These are phyloP conservation scores for Xylocampa areola DNA, from an alignment of 2,888 invertebrate genomes.

Conservation along the genomic window DNA sequence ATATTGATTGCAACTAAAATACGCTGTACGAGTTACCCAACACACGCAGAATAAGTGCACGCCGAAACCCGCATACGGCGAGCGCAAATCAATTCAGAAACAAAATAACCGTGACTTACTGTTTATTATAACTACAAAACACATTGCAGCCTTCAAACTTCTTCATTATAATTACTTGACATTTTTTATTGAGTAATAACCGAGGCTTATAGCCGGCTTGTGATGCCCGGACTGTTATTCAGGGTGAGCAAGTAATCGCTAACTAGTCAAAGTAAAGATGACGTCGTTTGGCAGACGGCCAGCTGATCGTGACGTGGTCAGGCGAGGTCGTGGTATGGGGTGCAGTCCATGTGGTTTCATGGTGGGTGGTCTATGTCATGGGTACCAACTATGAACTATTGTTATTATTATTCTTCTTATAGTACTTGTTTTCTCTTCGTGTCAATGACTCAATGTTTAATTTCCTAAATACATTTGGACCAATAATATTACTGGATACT, in stretches of 20 bases:
- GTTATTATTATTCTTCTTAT: too few relatives aligned
- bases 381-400: too few relatives aligned
- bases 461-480: too few relatives aligned
- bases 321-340: constrained; percentile 15
- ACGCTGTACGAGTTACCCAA: too few relatives aligned
- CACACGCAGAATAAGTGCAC: too few relatives aligned
- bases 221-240: too few relatives aligned
- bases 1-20: too few relatives aligned
- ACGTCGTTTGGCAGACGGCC: constrained; percentile 23
- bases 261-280: constrained; percentile 14
- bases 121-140: not conserved
- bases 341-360: constrained; percentile 9
- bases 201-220: not conserved
- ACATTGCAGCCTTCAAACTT: not conserved
- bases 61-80: too few relatives aligned
- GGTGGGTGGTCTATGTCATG: not conserved
- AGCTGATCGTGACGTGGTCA: constrained; percentile 26
- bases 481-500: too few relatives aligned
- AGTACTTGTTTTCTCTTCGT: too few relatives aligned
- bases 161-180: not conserved
- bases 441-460: too few relatives aligned
- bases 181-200: not conserved
- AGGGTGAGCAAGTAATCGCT: too few relatives aligned
- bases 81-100: not conserved
- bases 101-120: not conserved